phyloP scores from a whole-genome alignment of 2,797 vertebrate species.

The Gambusia yucatana region DNA sequence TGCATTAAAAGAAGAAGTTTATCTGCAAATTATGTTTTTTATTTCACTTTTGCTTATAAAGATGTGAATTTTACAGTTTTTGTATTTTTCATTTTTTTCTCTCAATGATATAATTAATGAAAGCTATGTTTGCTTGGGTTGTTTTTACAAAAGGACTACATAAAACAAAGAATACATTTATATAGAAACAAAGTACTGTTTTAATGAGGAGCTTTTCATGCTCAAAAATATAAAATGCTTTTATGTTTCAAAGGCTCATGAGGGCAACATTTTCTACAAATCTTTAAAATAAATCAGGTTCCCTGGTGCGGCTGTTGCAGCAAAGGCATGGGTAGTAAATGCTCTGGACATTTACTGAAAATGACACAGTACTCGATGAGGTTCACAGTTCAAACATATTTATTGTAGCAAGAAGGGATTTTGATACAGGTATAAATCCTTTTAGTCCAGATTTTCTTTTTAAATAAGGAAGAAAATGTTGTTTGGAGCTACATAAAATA shows the following conservation, averaged over 20 bases:
- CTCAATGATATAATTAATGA: neutral
- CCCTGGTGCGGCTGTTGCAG: conserved; percentile 16
- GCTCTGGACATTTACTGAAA: conserved; percentile 46
- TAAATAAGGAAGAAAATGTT: conserved; percentile 21
- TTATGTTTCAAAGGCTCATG: neutral
- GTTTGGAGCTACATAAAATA: neutral
- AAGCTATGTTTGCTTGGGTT: neutral
- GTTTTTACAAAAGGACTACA: neutral
- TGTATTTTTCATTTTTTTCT: neutral
- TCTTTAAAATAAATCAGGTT: neutral
- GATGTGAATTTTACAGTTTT: neutral
- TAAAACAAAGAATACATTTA: neutral
- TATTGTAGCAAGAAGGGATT: conserved; percentile 13
- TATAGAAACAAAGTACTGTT: neutral
- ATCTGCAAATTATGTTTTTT: neutral
- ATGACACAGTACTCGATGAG: conserved; percentile 61
- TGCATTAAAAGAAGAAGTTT: neutral
- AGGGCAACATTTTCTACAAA: conserved; percentile 11
- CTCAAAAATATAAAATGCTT: neutral
- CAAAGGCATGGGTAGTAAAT: conserved; percentile 34
- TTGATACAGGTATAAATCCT: conserved; percentile 25
- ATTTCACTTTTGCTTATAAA: neutral
- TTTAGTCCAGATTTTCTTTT: conserved; percentile 17
- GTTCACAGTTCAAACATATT: conserved; percentile 45
- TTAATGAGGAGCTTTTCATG: neutral